Conservation (phyloP, 92 coral and sea anemone species). For the Epizoanthus fatuus region DNA sequence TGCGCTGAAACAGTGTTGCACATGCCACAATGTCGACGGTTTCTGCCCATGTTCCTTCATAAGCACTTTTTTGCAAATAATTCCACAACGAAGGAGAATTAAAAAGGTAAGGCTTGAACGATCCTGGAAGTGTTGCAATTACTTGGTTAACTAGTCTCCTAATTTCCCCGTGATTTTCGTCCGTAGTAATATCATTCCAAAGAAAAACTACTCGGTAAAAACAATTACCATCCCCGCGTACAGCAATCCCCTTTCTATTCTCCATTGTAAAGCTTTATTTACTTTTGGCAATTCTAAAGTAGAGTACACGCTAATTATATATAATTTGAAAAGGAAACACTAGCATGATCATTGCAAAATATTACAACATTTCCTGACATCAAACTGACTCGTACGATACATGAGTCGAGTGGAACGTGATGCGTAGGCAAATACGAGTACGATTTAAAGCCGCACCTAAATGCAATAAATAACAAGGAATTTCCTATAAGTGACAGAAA, state of each 20-base stretch:
- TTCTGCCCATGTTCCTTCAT: slow-evolving; percentile 76
- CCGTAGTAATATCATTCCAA: slow-evolving; percentile 13
- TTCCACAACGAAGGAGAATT: slow-evolving; percentile 27
- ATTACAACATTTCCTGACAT: background rate
- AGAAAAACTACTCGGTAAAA: slow-evolving; percentile 43
- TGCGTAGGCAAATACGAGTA: background rate
- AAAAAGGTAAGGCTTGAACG: slow-evolving; percentile 50
- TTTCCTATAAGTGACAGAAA: too few species aligned
- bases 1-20: slow-evolving; percentile 70
- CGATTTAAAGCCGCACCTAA: too few species aligned
- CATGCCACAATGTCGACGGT: slow-evolving; percentile 75
- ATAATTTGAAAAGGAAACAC: background rate
- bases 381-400: background rate
- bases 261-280: background rate
- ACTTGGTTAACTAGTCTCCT: slow-evolving; percentile 38
- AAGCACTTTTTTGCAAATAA: slow-evolving; percentile 52
- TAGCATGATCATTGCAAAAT: background rate
- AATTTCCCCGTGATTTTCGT: slow-evolving; percentile 29
- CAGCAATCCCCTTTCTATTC: slow-evolving; percentile 34
- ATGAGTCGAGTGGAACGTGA: background rate
- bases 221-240: slow-evolving; percentile 52
- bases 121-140: slow-evolving; percentile 28
- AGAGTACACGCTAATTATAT: too few species aligned
- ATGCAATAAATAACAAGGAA: too few species aligned
- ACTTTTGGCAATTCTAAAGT: background rate